Percentiles rank a stretch among this genome's conserved stretches.
Evolutionary conservation across 2,797 vertebrate genomes (phyloP).

Genomic region (Platyrinchus mystaceus): DNA sequence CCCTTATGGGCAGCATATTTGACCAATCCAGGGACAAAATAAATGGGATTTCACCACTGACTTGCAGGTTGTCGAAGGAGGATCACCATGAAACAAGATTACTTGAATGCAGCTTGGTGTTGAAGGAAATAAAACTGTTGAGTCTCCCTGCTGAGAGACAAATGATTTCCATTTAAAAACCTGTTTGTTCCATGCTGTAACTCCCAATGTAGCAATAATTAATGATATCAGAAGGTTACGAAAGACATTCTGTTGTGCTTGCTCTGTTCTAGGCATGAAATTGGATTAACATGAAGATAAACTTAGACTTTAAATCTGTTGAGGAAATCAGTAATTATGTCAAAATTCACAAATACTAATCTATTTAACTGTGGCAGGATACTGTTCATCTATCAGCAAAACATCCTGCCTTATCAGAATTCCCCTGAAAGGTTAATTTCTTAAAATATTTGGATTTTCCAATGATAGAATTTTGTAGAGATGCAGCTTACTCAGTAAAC

Average conservation of each 20-base stretch:
- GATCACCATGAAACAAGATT: constrained; percentile 60
- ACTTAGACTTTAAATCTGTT: constrained; percentile 66
- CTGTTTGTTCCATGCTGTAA: constrained; percentile 75
- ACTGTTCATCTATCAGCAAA: not conserved
- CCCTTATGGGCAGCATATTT: constrained; percentile 86
- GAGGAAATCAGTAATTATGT: constrained; percentile 72
- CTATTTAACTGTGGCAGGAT: constrained; percentile 33
- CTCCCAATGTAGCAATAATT: constrained; percentile 80
- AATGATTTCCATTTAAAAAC: constrained; percentile 85
- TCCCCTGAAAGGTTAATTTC: not conserved
- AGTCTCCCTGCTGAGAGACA: constrained; percentile 84
- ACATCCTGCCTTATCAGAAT: not conserved
- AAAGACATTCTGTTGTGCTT: constrained; percentile 71
- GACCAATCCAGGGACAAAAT: constrained; percentile 79
- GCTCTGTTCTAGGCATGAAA: constrained; percentile 74
- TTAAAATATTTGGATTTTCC: not conserved
- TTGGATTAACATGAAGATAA: constrained; percentile 78
- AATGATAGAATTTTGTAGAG: not conserved
- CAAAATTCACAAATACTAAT: constrained; percentile 62
- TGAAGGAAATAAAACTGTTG: constrained; percentile 72
- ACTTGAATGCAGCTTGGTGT: constrained; percentile 44
- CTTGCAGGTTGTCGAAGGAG: constrained; percentile 45
- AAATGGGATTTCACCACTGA: constrained; percentile 76
- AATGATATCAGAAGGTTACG: constrained; percentile 78
- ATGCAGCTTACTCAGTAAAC: not conserved